phyloP scores from a whole-genome alignment of 2,113 vertebrate species.

The Crotalus tigris region DNA sequence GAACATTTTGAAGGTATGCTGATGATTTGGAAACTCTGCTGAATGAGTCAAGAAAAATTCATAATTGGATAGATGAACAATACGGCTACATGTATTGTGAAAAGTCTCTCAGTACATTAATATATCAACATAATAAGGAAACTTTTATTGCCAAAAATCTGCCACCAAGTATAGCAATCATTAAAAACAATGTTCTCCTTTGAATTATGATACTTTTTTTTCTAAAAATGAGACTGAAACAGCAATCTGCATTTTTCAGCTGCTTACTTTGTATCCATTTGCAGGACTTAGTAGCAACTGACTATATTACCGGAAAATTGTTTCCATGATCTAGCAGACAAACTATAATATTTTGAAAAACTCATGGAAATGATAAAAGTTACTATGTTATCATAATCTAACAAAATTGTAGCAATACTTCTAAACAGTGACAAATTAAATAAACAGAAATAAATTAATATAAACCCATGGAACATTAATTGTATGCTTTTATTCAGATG shows the following conservation, averaged over 20 bases:
- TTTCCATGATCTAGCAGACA: neutral
- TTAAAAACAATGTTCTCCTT: conserved; percentile 1
- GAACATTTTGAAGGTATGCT: neutral
- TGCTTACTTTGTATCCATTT: neutral
- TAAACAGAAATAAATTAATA: neutral
- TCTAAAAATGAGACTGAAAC: conserved; percentile 1
- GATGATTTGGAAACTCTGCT: neutral
- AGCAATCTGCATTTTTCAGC: neutral
- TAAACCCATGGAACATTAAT: neutral
- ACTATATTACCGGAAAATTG: neutral
- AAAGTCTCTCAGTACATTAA: conserved; percentile 11
- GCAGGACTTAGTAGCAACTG: neutral
- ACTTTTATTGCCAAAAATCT: neutral
- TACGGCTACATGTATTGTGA: neutral
- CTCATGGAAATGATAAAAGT: neutral
- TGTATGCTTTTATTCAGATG: neutral
- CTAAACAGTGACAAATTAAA: neutral
- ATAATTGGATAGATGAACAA: neutral
- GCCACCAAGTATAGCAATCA: neutral
- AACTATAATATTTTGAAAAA: neutral
- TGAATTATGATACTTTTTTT: neutral
- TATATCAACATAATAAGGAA: neutral
- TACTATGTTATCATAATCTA: neutral
- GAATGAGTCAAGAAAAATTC: neutral
- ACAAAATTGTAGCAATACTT: neutral